Base-by-base conservation (phyloP, 2,888 invertebrate species). In the Plebejus melissa region DNA sequence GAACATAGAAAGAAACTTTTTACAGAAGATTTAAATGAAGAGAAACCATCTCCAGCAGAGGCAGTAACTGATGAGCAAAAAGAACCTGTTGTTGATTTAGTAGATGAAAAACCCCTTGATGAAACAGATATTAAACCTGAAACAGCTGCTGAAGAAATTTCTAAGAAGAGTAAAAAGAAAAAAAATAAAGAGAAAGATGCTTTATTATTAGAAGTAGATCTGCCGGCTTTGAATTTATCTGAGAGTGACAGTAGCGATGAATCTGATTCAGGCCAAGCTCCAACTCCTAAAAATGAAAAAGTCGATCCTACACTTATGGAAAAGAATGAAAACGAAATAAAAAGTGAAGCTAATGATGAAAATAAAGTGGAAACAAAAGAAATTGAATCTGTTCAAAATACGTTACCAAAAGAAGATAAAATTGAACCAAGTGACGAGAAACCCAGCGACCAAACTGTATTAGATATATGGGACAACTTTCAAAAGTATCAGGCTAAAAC, bases 221-320 rank as follows among this genome's bases (percentile, higher is more conserved):
- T 98, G 76, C 97, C 97, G 3, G 97, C 96, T 2, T 90, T 97
- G 69, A 97, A 97, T 92, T 92, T 98, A 69, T 97, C 97, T 0
- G 97, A 97, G 83, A 97, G 97, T 85, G 97, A 97, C 82, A 97
- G 96, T 79, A 96, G 96, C 81, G 95, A 95, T 77, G 97, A 97
- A 79, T 95, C 93, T 28, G 93, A 93, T 78, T 86, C 85, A 82
- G 92, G 88, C 57, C 78, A 83, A 28, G 80, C 85, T 76, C 82
- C 89, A 2, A 38, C 84, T 83, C 77, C 78, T 74, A 81, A 82
- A 76, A 83, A 83, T 69, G 84, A 85, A 1, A 89, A 88, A 77
- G 46, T 69, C 32, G 76, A 77, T 74, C 80, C 83, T 50, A 80
- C 79, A 69, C 57, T 36, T 13, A 28, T 41, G 69, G 74, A 76